Percentiles rank a stretch among this genome's conserved stretches.
Evolutionary conservation across 2,113 vertebrate species (phyloP).

Genomic region (Mus musculus): DNA sequence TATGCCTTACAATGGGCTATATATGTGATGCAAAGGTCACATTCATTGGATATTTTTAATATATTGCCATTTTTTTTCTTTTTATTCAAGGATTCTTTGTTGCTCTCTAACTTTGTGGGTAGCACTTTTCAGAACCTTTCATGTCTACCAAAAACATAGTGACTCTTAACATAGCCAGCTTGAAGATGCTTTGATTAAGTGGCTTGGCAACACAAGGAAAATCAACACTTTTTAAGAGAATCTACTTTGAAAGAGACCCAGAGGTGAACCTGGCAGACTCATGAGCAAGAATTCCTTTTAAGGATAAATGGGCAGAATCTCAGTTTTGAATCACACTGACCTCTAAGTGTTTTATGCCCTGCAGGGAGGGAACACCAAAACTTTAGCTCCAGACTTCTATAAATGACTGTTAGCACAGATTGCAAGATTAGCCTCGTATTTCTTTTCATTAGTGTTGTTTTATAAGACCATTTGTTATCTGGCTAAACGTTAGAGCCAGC

Average conservation of each 20-base stretch:
- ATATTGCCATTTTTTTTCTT: background rate
- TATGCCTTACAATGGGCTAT: background rate
- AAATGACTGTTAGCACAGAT: conserved; percentile 52
- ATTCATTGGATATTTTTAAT: conserved; percentile 33
- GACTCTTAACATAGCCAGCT: background rate
- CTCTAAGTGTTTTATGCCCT: background rate
- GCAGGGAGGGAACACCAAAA: background rate
- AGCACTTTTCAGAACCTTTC: background rate
- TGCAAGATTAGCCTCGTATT: conserved; percentile 59
- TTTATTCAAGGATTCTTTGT: conserved; percentile 19
- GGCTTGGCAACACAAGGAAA: conserved; percentile 18
- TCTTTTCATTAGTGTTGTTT: conserved; percentile 55
- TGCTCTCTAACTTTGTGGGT: background rate
- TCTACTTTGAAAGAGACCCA: background rate
- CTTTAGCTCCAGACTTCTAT: background rate
- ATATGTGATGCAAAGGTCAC: background rate
- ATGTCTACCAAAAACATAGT: background rate
- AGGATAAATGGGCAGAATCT: background rate
- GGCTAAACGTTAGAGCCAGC: conserved; percentile 69
- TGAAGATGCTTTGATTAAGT: conserved; percentile 33
- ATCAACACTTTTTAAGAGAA: background rate
- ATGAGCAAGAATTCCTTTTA: background rate
- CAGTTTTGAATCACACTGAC: background rate
- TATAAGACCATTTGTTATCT: conserved; percentile 63
- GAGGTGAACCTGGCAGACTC: background rate